Evolutionary conservation across 2,113 vertebrate species (phyloP).

Genomic region (Manacus vitellinus): DNA sequence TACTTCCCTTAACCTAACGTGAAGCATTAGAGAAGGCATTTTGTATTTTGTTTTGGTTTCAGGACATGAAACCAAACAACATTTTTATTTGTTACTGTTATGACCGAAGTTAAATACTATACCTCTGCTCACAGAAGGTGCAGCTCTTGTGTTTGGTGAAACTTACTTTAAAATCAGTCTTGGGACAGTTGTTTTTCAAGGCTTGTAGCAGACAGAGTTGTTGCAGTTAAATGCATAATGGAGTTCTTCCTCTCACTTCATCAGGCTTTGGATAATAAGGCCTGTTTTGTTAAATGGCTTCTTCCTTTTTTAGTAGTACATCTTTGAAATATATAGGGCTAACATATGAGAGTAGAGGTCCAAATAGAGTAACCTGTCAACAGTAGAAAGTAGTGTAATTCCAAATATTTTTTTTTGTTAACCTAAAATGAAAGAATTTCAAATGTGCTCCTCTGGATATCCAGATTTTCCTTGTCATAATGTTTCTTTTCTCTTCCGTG

Average conservation of each 20-base stretch:
- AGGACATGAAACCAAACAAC: background rate
- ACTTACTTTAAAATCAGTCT: background rate
- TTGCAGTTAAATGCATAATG: background rate
- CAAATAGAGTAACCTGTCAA: background rate
- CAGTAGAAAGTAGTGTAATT: background rate
- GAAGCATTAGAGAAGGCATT: background rate
- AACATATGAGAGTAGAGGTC: background rate
- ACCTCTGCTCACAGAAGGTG: background rate
- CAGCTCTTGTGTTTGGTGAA: background rate
- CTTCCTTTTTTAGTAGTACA: background rate
- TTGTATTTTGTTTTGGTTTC: background rate
- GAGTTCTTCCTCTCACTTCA: background rate
- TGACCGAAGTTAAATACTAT: background rate
- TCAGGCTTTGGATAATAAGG: background rate
- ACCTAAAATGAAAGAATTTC: background rate
- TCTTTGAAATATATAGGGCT: background rate
- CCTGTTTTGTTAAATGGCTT: background rate
- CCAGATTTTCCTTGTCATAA: background rate
- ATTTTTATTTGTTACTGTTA: background rate
- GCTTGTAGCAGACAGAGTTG: background rate
- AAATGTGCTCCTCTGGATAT: background rate
- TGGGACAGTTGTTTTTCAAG: background rate
- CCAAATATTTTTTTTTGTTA: background rate
- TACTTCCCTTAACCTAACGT: background rate
- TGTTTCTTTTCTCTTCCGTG: background rate